These are phyloP conservation scores for human DNA, from an alignment of 2,113 vertebrate genomes.

Conservation along the genomic window DNA sequence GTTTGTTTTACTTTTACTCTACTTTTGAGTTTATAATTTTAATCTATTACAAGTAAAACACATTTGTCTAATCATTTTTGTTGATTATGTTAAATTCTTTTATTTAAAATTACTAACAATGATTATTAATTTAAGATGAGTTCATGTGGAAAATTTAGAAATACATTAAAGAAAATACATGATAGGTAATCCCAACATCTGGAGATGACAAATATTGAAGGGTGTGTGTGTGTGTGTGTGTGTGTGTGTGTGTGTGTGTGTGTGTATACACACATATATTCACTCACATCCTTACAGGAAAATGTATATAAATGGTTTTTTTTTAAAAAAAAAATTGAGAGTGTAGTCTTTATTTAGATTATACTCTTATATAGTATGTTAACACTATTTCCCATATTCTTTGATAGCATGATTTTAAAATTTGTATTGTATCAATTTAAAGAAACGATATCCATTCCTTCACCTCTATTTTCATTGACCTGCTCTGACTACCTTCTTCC, in stretches of 20 bases:
- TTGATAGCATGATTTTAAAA: not conserved
- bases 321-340: not conserved
- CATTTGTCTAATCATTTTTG: not conserved
- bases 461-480: not conserved
- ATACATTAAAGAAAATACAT: not conserved
- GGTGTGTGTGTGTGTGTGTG: not conserved
- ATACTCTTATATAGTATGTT: not conserved
- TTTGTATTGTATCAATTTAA: not conserved
- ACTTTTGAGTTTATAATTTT: conserved; percentile 9
- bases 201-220: not conserved
- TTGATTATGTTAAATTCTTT: not conserved
- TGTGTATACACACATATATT: not conserved
- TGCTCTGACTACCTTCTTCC: not conserved
- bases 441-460: not conserved
- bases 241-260: no score
- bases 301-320: not conserved
- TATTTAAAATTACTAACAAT: conserved; percentile 11
- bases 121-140: not conserved
- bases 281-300: not conserved
- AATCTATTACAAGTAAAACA: not conserved
- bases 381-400: not conserved
- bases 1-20: conserved; percentile 3
- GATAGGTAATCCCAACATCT: not conserved
- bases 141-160: not conserved
- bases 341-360: not conserved